Evolutionary conservation across 2,113 vertebrate species (phyloP).

Genomic region (Albula glossodonta): DNA sequence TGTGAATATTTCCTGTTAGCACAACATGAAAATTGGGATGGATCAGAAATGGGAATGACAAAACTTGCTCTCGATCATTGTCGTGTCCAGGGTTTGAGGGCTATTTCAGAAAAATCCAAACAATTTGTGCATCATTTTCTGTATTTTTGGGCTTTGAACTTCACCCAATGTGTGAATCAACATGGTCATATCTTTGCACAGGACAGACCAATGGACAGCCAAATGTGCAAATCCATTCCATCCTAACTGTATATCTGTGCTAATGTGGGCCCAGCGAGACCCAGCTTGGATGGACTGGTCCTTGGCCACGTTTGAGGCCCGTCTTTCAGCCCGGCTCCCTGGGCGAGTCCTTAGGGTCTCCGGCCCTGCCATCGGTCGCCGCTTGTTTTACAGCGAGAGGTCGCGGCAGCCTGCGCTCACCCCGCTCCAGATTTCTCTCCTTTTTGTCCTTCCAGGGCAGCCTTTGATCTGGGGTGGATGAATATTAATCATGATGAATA

Average conservation of each 20-base stretch:
- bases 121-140: neutral
- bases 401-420: neutral
- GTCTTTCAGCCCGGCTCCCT: neutral
- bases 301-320: neutral
- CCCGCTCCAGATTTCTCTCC: neutral
- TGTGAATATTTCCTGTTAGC: neutral
- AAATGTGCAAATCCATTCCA: too few species aligned
- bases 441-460: neutral
- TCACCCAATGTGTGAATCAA: neutral
- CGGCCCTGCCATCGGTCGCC: neutral
- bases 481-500: slow-evolving; percentile 12
- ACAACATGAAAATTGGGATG: neutral
- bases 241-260: too few species aligned
- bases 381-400: slow-evolving; percentile 14
- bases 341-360: slow-evolving; percentile 16
- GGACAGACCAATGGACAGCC: neutral
- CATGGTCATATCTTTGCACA: neutral
- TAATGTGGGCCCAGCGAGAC: neutral
- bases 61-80: neutral
- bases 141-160: neutral
- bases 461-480: slow-evolving; percentile 12
- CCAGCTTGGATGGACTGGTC: neutral
- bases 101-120: too few species aligned
- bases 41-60: neutral
- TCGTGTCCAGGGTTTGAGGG: neutral